Percentiles rank a stretch among this genome's conserved stretches.
Evolutionary conservation across 2,888 invertebrate genomes (phyloP).

Genomic region (Troides oblongomaculatus): DNA sequence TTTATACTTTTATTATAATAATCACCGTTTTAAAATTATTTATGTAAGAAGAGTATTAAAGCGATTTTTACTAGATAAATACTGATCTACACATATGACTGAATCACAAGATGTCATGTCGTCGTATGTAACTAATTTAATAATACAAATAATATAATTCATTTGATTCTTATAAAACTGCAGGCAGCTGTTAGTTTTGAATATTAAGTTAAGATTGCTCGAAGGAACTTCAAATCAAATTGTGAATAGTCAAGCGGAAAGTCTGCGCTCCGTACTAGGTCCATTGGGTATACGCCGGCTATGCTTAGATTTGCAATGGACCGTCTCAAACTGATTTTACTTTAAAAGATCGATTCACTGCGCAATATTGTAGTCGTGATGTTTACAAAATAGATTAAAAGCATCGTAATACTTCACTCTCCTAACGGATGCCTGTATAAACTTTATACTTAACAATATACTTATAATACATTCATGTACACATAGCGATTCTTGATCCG

Average conservation of each 20-base stretch:
- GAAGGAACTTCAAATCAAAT: not conserved
- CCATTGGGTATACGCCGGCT: not conserved
- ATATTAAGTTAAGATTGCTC: not conserved
- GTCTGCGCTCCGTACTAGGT: not conserved
- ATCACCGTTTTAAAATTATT: too few relatives aligned
- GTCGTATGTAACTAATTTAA: too few relatives aligned
- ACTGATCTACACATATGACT: too few relatives aligned
- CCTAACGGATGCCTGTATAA: too few relatives aligned
- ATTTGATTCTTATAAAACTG: not conserved
- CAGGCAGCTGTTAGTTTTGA: not conserved
- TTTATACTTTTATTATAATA: too few relatives aligned
- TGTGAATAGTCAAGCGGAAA: constrained; percentile 3
- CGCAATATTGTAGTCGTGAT: constrained; percentile 1
- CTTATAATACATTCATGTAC: too few relatives aligned
- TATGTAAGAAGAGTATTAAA: too few relatives aligned
- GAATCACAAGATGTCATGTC: too few relatives aligned
- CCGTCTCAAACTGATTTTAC: constrained; percentile 1
- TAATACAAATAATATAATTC: not conserved
- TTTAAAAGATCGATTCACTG: constrained; percentile 4
- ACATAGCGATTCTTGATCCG: too few relatives aligned
- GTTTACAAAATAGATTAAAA: not conserved
- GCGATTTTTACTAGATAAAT: too few relatives aligned
- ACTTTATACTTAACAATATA: too few relatives aligned
- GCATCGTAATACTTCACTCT: not conserved
- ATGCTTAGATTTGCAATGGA: constrained; percentile 1